These are phyloP conservation scores for Otolemur crassicaudatus DNA, from an alignment of 2,797 vertebrate genomes.

Conservation along the genomic window DNA sequence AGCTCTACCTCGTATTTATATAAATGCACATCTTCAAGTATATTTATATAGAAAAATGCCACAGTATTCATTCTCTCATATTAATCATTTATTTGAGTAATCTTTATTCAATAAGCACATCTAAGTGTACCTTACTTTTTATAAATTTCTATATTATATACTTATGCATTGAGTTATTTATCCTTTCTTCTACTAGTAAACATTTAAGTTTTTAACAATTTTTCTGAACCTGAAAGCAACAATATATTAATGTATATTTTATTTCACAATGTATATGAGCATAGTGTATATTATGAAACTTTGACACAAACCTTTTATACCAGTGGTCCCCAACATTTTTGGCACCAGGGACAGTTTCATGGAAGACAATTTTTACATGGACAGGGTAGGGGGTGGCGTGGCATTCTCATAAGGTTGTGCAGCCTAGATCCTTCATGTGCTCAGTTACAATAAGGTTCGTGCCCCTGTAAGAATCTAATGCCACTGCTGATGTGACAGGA, in stretches of 20 bases:
- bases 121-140: not conserved
- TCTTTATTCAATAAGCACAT: not conserved
- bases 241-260: not conserved
- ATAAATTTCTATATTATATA: not conserved
- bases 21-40: not conserved
- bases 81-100: not conserved
- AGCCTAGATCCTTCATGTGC: no score
- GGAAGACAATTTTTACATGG: no score
- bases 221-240: constrained; percentile 25
- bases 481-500: no score
- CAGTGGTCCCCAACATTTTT: no score
- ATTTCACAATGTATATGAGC: not conserved
- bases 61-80: not conserved
- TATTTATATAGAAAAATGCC: not conserved
- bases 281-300: not conserved
- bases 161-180: not conserved
- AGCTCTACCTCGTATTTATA: not conserved
- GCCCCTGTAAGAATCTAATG: no score
- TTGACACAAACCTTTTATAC: not conserved
- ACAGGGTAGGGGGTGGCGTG: no score
- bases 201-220: not conserved
- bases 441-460: no score
- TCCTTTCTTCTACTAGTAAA: not conserved
- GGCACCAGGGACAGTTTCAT: no score
- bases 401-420: no score